Conservation (phyloP, 1,140 invertebrate species). For the Thrips palmi region DNA sequence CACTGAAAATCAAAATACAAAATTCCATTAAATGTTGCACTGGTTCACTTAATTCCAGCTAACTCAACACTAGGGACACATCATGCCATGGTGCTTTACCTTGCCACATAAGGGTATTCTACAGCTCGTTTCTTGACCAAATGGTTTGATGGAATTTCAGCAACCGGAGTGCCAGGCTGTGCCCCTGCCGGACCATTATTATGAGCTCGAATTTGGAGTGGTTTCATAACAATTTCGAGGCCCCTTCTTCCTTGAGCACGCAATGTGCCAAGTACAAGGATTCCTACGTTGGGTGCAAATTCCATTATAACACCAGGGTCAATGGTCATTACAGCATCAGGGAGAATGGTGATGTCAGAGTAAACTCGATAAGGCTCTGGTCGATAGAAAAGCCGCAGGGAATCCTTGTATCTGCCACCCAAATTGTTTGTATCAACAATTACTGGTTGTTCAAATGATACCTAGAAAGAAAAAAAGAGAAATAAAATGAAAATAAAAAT, state of each 20-base stretch:
- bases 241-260: slow-evolving; percentile 56
- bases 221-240: slow-evolving; percentile 68
- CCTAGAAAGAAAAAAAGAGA: slow-evolving; percentile 9
- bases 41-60: too few species aligned
- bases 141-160: too few species aligned
- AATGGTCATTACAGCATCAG: slow-evolving; percentile 67
- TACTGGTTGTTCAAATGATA: slow-evolving; percentile 32
- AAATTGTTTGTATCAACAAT: slow-evolving; percentile 45
- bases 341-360: slow-evolving; percentile 94
- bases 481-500: slow-evolving; percentile 1
- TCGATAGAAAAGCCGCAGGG: slow-evolving; percentile 47
- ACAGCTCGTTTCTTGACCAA: too few species aligned
- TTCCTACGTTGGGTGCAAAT: slow-evolving; percentile 92
- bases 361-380: slow-evolving; percentile 61
- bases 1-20: too few species aligned
- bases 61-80: too few species aligned
- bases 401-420: slow-evolving; percentile 64
- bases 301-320: slow-evolving; percentile 80
- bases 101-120: too few species aligned
- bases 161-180: too few species aligned
- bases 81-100: too few species aligned
- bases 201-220: too few species aligned
- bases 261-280: slow-evolving; percentile 86
- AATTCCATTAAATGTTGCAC: too few species aligned
- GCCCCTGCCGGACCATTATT: too few species aligned